phyloP scores from a whole-genome alignment of 2,113 vertebrate species.

The Vireo altiloquus region DNA sequence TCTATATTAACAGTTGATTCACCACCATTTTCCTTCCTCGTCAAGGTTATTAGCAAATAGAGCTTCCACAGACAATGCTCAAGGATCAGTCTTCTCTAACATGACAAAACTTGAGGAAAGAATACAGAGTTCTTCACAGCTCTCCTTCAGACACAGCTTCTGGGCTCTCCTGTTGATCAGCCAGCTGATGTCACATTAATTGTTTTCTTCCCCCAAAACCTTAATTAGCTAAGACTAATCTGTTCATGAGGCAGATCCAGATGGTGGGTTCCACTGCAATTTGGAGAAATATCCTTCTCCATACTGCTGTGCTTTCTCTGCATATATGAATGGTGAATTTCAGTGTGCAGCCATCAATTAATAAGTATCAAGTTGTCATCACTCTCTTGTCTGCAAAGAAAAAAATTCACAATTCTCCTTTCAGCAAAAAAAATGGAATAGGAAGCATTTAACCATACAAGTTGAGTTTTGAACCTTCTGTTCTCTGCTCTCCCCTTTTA shows the following conservation, averaged over 20 bases:
- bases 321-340: neutral
- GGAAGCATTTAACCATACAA: neutral
- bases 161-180: neutral
- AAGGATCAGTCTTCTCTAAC: neutral
- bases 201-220: neutral
- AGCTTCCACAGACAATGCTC: neutral
- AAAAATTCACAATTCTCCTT: neutral
- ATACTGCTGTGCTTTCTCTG: neutral
- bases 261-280: neutral
- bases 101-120: neutral
- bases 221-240: neutral
- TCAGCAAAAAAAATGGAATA: neutral
- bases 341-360: constrained; percentile 38
- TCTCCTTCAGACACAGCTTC: neutral
- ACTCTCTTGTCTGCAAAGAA: constrained; percentile 58
- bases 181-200: neutral
- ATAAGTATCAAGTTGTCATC: constrained; percentile 71
- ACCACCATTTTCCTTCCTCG: neutral
- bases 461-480: neutral
- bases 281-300: neutral
- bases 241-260: neutral
- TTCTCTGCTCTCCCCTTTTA: neutral
- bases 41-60: neutral
- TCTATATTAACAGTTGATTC: neutral
- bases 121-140: neutral